Evolutionary conservation across 1,140 invertebrate species (phyloP).

Genomic region (Tetranychus cinnabarinus): DNA sequence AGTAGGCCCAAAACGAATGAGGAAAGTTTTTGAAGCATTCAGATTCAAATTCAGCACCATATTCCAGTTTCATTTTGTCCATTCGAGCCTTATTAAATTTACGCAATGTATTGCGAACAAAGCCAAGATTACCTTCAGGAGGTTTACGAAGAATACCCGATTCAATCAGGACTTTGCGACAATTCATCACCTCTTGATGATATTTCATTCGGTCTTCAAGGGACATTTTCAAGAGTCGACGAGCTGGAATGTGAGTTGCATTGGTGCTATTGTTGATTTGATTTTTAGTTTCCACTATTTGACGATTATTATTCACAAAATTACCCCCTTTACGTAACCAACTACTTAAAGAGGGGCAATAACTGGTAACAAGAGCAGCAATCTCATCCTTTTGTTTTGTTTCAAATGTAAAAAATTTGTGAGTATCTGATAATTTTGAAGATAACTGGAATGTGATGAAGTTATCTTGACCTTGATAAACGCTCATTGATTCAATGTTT

Average conservation of each 20-base stretch:
- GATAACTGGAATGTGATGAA: conserved; percentile 56
- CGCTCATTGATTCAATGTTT: conserved; percentile 45
- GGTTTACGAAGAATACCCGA: conserved; percentile 54
- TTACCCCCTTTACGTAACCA: neutral
- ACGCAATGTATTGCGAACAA: conserved; percentile 61
- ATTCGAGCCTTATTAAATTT: conserved; percentile 57
- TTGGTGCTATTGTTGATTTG: neutral
- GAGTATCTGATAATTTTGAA: conserved; percentile 29
- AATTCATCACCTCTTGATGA: conserved; percentile 42
- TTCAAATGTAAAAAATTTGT: conserved; percentile 67
- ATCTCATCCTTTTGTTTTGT: conserved; percentile 65
- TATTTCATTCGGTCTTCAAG: conserved; percentile 48
- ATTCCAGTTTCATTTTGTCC: conserved; percentile 33
- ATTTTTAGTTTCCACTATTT: neutral
- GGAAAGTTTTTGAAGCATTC: conserved; percentile 69
- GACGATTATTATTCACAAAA: neutral
- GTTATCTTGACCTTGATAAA: conserved; percentile 49
- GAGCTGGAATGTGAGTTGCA: neutral
- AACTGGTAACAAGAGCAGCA: conserved; percentile 70
- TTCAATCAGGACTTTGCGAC: conserved; percentile 50
- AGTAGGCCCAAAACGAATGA: conserved; percentile 70
- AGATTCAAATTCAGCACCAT: conserved; percentile 24
- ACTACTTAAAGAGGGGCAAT: conserved; percentile 24
- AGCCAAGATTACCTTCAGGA: conserved; percentile 44
- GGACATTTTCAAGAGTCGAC: conserved; percentile 12